Evolutionary conservation across 2,113 vertebrate genomes (phyloP).

Genomic region (Atlantisia rogersi): DNA sequence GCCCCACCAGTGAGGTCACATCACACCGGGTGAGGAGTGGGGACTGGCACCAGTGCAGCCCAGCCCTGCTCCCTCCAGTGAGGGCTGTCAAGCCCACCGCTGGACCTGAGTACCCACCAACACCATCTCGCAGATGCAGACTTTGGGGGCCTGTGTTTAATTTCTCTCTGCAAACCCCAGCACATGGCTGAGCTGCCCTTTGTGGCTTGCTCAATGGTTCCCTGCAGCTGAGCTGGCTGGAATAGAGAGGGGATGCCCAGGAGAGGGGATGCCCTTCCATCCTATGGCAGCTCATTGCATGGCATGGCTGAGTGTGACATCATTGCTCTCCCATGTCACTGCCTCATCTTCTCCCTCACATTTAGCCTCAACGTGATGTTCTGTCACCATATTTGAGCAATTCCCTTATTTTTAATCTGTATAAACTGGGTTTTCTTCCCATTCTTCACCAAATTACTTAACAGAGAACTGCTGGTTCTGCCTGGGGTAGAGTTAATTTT

Average conservation of each 20-base stretch:
- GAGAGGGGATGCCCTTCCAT: neutral
- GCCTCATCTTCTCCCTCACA: neutral
- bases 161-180: neutral
- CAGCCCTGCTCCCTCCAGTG: neutral
- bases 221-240: conserved; percentile 67
- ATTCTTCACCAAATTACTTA: neutral
- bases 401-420: neutral
- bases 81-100: rapidly evolving
- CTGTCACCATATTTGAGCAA: neutral
- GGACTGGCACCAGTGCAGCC: neutral
- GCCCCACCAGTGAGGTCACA: rapidly evolving
- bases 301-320: neutral
- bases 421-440: neutral
- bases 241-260: neutral
- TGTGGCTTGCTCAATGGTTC: conserved; percentile 59
- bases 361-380: neutral
- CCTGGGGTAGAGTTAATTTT: too few relatives aligned
- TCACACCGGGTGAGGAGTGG: rapidly evolving
- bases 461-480: neutral
- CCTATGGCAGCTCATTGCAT: rapidly evolving
- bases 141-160: neutral
- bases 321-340: neutral
- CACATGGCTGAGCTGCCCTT: neutral
- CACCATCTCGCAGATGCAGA: rapidly evolving
- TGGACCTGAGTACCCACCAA: rapidly evolving